Conservation (phyloP, 2,888 invertebrate genomes). For the Acronicta alni region DNA sequence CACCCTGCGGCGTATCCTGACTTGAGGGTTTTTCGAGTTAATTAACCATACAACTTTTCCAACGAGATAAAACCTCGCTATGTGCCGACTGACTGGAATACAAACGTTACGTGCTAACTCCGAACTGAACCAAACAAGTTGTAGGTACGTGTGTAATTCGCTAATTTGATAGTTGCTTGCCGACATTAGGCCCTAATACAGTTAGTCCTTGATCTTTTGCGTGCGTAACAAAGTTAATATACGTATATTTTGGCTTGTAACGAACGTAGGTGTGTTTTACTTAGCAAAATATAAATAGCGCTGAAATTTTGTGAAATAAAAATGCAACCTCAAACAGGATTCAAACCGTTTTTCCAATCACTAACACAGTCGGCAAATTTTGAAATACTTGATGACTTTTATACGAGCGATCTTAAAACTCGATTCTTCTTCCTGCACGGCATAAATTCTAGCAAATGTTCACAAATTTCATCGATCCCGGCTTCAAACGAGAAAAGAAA, state of each 20-base stretch:
- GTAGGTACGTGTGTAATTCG: conserved; percentile 51
- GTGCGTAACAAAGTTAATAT: conserved; percentile 34
- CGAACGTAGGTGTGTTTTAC: background rate
- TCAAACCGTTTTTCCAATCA: conserved; percentile 14
- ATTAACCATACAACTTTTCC: conserved; percentile 80
- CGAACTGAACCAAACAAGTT: conserved; percentile 53
- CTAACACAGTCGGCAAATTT: conserved; percentile 31
- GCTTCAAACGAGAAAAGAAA: conserved; percentile 15
- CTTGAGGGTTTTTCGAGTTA: conserved; percentile 76
- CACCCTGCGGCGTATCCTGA: conserved; percentile 77
- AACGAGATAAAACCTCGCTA: conserved; percentile 71
- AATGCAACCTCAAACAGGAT: no score
- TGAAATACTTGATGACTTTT: conserved; percentile 29
- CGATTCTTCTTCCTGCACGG: background rate
- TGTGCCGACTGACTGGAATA: conserved; percentile 66
- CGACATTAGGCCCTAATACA: conserved; percentile 46
- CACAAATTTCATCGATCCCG: conserved; percentile 31
- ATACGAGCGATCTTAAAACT: conserved; percentile 45
- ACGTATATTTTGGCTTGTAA: background rate
- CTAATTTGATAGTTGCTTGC: conserved; percentile 57
- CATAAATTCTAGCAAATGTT: conserved; percentile 24
- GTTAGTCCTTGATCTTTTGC: conserved; percentile 52
- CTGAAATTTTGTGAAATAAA: no score
- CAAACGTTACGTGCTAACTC: conserved; percentile 69
- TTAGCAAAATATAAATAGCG: no score